Evolutionary conservation across 2,797 vertebrate species (phyloP).

Genomic region (Cryptoprocta ferox): DNA sequence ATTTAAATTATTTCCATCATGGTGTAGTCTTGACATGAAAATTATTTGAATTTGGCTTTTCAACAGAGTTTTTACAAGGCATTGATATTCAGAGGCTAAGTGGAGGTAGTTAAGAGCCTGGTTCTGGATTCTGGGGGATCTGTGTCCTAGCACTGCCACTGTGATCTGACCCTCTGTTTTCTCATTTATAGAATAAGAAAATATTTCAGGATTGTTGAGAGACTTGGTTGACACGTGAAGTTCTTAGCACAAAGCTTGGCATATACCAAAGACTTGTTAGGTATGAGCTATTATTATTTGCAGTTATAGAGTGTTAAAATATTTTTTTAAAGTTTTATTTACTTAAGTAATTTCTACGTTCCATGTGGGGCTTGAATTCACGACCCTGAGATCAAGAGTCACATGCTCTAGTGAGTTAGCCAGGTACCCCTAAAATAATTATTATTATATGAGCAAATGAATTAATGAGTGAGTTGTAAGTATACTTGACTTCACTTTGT

Average conservation of each 20-base stretch:
- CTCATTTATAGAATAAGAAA: neutral
- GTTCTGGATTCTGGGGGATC: conserved; percentile 27
- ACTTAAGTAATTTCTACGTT: too few relatives aligned
- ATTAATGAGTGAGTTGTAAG: conserved; percentile 16
- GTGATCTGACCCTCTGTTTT: neutral
- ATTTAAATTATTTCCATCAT: neutral
- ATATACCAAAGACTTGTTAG: neutral
- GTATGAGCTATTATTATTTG: conserved; percentile 56
- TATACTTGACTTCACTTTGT: conserved; percentile 20
- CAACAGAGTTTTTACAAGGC: neutral
- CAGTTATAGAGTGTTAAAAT: conserved; percentile 26
- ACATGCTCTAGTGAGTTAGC: too few relatives aligned
- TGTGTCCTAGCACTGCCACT: neutral
- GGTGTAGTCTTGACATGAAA: conserved; percentile 16
- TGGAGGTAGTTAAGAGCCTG: neutral
- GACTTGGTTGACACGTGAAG: neutral
- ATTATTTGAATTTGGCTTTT: conserved; percentile 43
- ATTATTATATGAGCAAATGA: conserved; percentile 22
- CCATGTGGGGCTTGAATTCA: too few relatives aligned
- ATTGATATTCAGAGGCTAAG: conserved; percentile 40
- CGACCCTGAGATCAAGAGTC: too few relatives aligned
- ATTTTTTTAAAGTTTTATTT: neutral
- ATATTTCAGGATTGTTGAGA: neutral
- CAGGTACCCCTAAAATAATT: conserved; percentile 25
- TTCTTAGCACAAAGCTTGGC: neutral